phyloP scores from a whole-genome alignment of 2,797 vertebrate species.

The Hippoglossus hippoglossus region DNA sequence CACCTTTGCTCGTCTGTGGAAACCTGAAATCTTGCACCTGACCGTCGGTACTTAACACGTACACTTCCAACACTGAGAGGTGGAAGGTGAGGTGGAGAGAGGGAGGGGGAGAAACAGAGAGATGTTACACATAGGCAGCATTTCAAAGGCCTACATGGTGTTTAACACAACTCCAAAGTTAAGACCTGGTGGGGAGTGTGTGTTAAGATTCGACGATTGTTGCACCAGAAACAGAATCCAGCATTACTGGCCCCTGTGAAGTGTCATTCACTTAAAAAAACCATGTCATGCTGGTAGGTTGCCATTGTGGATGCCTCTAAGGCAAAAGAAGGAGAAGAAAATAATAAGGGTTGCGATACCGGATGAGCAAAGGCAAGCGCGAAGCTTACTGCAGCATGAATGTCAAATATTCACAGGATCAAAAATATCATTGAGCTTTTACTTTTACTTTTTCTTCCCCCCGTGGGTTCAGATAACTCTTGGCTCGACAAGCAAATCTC shows the following conservation, averaged over 20 bases:
- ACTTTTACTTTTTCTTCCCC: slow-evolving; percentile 75
- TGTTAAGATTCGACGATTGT: slow-evolving; percentile 49
- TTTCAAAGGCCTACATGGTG: slow-evolving; percentile 42
- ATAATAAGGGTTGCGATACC: slow-evolving; percentile 51
- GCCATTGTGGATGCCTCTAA: slow-evolving; percentile 61
- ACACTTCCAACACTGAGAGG: slow-evolving; percentile 93
- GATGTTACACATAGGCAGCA: slow-evolving; percentile 38
- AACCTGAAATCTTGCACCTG: slow-evolving; percentile 98
- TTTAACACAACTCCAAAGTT: slow-evolving; percentile 48
- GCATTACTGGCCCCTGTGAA: slow-evolving; percentile 58
- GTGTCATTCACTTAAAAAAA: slow-evolving; percentile 69
- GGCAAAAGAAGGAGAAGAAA: slow-evolving; percentile 44
- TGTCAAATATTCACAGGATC: slow-evolving; percentile 86
- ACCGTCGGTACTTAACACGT: slow-evolving; percentile 95
- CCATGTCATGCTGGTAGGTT: slow-evolving; percentile 55
- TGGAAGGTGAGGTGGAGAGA: background rate
- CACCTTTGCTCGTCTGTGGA: slow-evolving; percentile 93
- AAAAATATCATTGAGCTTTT: slow-evolving; percentile 85
- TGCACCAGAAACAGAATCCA: slow-evolving; percentile 56
- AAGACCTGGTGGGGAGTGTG: slow-evolving; percentile 37
- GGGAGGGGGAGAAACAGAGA: slow-evolving; percentile 1
- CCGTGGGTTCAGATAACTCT: slow-evolving; percentile 80
- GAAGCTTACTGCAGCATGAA: slow-evolving; percentile 74
- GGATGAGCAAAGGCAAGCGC: slow-evolving; percentile 60
- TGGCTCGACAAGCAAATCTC: slow-evolving; percentile 80